Conservation (phyloP, 2,113 vertebrate species). For the Pomatorhinus ruficollis region DNA sequence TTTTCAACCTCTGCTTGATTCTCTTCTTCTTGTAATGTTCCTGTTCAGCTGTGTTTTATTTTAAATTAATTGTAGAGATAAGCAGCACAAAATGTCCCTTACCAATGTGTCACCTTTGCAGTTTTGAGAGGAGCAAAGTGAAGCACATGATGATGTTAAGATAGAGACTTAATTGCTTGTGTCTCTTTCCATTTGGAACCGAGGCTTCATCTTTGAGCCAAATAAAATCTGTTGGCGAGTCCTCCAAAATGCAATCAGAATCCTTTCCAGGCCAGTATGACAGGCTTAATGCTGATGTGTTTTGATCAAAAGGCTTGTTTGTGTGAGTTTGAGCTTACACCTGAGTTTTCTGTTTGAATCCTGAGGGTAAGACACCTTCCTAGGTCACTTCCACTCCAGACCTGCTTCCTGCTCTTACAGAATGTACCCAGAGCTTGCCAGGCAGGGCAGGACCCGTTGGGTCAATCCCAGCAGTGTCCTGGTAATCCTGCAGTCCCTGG, state of each 20-base stretch:
- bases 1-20: neutral
- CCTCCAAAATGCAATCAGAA: neutral
- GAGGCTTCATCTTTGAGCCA: neutral
- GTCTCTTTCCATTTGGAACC: neutral
- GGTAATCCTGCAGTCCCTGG: neutral
- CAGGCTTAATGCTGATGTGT: neutral
- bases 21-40: neutral
- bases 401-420: rapidly evolving
- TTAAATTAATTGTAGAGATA: neutral
- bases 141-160: neutral
- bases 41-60: neutral
- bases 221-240: neutral
- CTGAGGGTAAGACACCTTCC: neutral
- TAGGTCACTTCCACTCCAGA: neutral
- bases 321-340: neutral
- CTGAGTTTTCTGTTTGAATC: neutral
- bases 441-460: neutral
- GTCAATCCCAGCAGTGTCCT: neutral
- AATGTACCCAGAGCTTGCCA: neutral
- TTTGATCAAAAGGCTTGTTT: neutral
- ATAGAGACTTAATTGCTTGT: neutral
- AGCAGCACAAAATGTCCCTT: neutral
- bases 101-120: neutral
- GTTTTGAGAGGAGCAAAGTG: neutral
- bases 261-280: neutral